Percentiles rank a stretch among this genome's conserved stretches.
phyloP scores from a whole-genome alignment of 1,140 invertebrate genomes.

The Zaprionus ornatus region DNA sequence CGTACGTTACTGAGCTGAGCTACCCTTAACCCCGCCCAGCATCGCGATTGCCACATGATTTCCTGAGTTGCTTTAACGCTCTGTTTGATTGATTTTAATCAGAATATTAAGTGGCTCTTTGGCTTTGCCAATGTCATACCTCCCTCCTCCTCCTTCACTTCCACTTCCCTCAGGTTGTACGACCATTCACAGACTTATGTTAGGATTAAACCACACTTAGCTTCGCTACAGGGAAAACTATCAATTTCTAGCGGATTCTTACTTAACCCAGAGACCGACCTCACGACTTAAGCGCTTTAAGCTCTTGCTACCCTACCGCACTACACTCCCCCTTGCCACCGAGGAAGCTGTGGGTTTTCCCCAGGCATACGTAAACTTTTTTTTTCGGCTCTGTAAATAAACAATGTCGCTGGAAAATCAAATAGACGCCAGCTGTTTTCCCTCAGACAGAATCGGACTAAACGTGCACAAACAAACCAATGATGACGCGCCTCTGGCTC shows the following conservation, averaged over 20 bases:
- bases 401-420: constrained; percentile 15
- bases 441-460: neutral
- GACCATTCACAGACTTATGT: neutral
- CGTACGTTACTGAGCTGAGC: neutral
- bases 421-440: constrained; percentile 31
- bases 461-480: neutral
- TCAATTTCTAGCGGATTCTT: neutral
- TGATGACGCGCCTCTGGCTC: constrained; percentile 6
- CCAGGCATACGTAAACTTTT: neutral
- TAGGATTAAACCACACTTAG: neutral
- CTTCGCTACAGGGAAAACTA: constrained; percentile 1
- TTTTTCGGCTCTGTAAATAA: constrained; percentile 6
- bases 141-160: neutral
- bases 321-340: neutral
- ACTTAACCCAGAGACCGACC: neutral
- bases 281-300: constrained; percentile 2
- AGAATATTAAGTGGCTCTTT: constrained; percentile 76
- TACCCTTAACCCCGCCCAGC: neutral
- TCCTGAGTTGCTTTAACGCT: constrained; percentile 43
- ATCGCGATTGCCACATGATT: constrained; percentile 32
- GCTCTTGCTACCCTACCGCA: neutral
- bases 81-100: constrained; percentile 79
- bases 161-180: neutral
- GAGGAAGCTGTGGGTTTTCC: neutral
- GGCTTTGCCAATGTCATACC: constrained; percentile 20